phyloP scores from a whole-genome alignment of 2,113 vertebrate species.

The Nycticebus coucang region DNA sequence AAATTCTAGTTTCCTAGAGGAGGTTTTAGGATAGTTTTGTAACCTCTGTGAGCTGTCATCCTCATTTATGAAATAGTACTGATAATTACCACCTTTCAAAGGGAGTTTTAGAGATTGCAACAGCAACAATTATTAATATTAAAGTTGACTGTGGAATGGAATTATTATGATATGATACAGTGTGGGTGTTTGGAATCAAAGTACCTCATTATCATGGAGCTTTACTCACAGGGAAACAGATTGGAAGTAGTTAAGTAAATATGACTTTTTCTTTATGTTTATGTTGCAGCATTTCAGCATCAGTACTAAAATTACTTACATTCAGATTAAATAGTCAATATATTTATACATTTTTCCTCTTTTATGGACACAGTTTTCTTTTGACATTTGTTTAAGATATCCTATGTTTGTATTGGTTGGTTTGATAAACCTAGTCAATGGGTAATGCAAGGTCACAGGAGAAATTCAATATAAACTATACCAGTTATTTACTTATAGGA shows the following conservation, averaged over 20 bases:
- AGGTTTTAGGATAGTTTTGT: conserved; percentile 18
- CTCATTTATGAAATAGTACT: conserved; percentile 21
- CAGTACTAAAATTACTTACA: not conserved
- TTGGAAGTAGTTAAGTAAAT: not conserved
- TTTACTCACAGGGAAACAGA: not conserved
- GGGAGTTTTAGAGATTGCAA: not conserved
- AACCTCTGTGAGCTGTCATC: not conserved
- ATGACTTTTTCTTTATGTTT: not conserved
- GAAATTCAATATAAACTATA: not conserved
- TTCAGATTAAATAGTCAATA: not conserved
- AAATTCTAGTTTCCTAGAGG: not conserved
- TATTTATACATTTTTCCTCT: conserved; percentile 12
- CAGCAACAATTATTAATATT: not conserved
- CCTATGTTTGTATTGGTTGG: not conserved
- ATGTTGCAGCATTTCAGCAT: not conserved
- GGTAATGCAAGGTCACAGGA: not conserved
- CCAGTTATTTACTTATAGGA: not conserved
- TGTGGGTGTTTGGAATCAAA: conserved; percentile 28
- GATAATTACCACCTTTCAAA: not conserved
- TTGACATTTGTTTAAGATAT: conserved; percentile 18
- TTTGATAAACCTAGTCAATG: conserved; percentile 16
- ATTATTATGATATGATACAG: not conserved
- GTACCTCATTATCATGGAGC: not conserved
- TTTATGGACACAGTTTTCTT: conserved; percentile 13
- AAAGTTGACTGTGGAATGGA: not conserved